Evolutionary conservation across 2,888 invertebrate species (phyloP).

Genomic region (Tyria jacobaeae): DNA sequence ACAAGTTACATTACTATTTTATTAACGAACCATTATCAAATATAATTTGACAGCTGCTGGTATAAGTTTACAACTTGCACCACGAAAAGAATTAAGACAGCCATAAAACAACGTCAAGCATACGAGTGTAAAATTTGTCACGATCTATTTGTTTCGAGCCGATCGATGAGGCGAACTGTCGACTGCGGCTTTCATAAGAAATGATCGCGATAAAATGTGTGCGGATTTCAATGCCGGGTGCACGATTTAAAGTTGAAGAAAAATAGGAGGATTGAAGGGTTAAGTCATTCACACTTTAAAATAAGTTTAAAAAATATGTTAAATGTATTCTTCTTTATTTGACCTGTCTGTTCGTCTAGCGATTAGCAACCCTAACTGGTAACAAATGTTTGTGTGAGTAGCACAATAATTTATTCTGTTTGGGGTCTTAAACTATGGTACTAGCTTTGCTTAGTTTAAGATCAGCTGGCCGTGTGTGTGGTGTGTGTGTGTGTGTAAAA

Average conservation of each 20-base stretch:
- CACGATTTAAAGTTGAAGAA: conserved; percentile 11
- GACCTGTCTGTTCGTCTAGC: too few relatives aligned
- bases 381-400: too few relatives aligned
- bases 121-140: conserved; percentile 73
- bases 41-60: neutral
- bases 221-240: conserved; percentile 13
- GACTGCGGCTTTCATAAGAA: conserved; percentile 36
- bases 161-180: conserved; percentile 54
- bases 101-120: conserved; percentile 75
- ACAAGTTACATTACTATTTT: too few relatives aligned
- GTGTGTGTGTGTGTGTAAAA: too few relatives aligned
- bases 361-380: too few relatives aligned
- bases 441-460: too few relatives aligned
- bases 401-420: too few relatives aligned
- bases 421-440: too few relatives aligned
- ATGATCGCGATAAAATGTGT: conserved; percentile 32
- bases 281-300: neutral
- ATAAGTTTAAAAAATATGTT: neutral
- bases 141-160: conserved; percentile 60
- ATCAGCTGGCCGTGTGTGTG: too few relatives aligned
- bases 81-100: conserved; percentile 58
- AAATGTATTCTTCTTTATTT: too few relatives aligned
- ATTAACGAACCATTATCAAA: too few relatives aligned
- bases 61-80: conserved; percentile 29
- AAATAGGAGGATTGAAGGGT: conserved; percentile 10